Evolutionary conservation across 2,113 vertebrate genomes (phyloP).

Genomic region (Archocentrus centrarchus): DNA sequence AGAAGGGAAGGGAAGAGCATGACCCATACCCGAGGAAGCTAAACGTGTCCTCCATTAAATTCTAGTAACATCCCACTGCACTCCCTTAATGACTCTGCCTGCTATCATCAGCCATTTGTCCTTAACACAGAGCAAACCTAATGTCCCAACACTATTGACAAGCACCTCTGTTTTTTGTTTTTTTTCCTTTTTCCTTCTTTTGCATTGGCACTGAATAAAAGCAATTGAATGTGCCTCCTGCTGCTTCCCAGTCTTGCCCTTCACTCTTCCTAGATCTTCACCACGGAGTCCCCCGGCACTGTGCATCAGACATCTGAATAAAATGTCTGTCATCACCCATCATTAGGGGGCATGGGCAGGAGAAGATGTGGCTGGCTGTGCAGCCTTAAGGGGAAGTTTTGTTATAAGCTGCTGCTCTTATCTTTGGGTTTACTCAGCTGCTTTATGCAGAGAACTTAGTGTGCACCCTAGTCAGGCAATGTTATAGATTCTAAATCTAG

Average conservation of each 20-base stretch:
- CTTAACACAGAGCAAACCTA: constrained; percentile 34
- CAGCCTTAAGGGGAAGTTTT: constrained; percentile 1
- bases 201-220: constrained; percentile 51
- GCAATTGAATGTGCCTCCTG: constrained; percentile 56
- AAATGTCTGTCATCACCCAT: constrained; percentile 74
- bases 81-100: constrained; percentile 59
- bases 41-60: constrained; percentile 77
- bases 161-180: constrained; percentile 27
- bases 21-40: constrained; percentile 58
- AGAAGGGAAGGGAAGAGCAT: constrained; percentile 25
- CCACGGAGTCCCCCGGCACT: constrained; percentile 67
- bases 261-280: constrained; percentile 62
- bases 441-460: background rate
- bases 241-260: constrained; percentile 46
- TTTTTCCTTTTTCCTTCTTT: constrained; percentile 24
- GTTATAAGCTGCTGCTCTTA: constrained; percentile 1
- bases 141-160: constrained; percentile 45
- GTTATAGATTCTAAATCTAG: background rate
- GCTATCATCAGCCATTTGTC: constrained; percentile 66
- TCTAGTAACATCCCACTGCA: constrained; percentile 64
- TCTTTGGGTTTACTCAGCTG: background rate
- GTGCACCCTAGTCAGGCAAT: background rate
- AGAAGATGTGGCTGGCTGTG: constrained; percentile 12
- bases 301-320: constrained; percentile 67
- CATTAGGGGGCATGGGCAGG: constrained; percentile 60